Evolutionary conservation across 2,113 vertebrate genomes (phyloP).

Genomic region (Xiphophorus hellerii): DNA sequence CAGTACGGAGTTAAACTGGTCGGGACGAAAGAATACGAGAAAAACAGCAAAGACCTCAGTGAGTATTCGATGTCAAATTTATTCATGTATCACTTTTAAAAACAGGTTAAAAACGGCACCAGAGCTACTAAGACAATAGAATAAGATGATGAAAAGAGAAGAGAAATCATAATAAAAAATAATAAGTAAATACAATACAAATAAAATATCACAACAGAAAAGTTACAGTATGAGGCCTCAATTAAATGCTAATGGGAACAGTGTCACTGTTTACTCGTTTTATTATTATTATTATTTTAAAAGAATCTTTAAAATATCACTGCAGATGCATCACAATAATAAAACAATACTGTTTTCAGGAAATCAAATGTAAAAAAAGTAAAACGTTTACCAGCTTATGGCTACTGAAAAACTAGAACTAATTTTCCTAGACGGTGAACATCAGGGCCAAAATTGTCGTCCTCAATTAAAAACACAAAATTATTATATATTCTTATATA

Average conservation of each 20-base stretch:
- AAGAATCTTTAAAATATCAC: too few species aligned
- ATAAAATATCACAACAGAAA: too few species aligned
- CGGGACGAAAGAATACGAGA: constrained; percentile 83
- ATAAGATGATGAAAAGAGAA: too few species aligned
- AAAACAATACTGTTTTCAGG: background rate
- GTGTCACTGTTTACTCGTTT: background rate
- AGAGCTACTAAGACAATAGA: too few species aligned
- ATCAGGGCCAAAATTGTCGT: too few species aligned
- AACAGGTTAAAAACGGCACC: too few species aligned
- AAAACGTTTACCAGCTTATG: background rate
- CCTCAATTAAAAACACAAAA: too few species aligned
- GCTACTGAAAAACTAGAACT: background rate
- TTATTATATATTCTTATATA: too few species aligned
- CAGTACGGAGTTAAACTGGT: constrained; percentile 84
- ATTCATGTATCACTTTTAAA: too few species aligned
- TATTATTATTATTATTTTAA: background rate
- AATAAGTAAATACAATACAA: too few species aligned
- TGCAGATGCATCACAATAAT: background rate
- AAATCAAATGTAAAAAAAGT: background rate
- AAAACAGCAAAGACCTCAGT: constrained; percentile 83
- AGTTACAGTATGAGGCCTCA: too few species aligned
- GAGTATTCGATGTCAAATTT: constrained; percentile 54
- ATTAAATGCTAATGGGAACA: background rate
- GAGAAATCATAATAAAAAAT: too few species aligned
- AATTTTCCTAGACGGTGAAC: background rate